Percentiles rank a stretch among this genome's conserved stretches.
These are phyloP conservation scores for Eumerus sabulonum DNA, from an alignment of 2,888 invertebrate genomes.

Conservation along the genomic window DNA sequence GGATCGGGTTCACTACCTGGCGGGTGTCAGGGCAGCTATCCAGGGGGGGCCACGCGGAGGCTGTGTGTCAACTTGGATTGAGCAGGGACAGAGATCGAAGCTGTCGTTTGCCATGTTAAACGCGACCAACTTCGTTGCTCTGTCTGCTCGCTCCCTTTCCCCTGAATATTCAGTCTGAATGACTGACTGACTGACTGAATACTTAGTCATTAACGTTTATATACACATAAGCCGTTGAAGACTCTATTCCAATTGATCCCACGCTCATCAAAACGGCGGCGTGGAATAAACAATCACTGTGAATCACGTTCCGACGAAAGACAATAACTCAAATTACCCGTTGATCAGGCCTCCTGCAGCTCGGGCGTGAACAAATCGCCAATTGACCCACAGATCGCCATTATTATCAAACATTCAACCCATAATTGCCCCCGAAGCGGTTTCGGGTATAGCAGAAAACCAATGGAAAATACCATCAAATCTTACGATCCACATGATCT, in stretches of 20 bases:
- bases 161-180: too few relatives aligned
- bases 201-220: too few relatives aligned
- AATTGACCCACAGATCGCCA: slow-evolving; percentile 36
- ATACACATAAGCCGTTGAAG: slow-evolving; percentile 13
- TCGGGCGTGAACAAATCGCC: slow-evolving; percentile 29
- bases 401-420: slow-evolving; percentile 33
- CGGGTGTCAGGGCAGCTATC: too few relatives aligned
- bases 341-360: slow-evolving; percentile 1
- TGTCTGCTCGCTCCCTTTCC: too few relatives aligned
- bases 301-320: slow-evolving; percentile 28
- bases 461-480: slow-evolving; percentile 20
- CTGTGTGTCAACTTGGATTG: too few relatives aligned
- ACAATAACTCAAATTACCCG: slow-evolving; percentile 39
- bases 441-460: slow-evolving; percentile 21
- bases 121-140: too few relatives aligned
- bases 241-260: slow-evolving; percentile 13
- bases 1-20: too few relatives aligned
- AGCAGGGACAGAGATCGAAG: too few relatives aligned
- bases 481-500: slow-evolving; percentile 22
- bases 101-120: too few relatives aligned
- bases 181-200: too few relatives aligned
- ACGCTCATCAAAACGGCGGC: slow-evolving; percentile 9
- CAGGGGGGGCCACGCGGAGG: too few relatives aligned
- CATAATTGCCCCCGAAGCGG: slow-evolving; percentile 21
- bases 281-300: slow-evolving; percentile 16